Conservation (phyloP, 2,888 invertebrate species). For the Drosophila peninsularis region DNA sequence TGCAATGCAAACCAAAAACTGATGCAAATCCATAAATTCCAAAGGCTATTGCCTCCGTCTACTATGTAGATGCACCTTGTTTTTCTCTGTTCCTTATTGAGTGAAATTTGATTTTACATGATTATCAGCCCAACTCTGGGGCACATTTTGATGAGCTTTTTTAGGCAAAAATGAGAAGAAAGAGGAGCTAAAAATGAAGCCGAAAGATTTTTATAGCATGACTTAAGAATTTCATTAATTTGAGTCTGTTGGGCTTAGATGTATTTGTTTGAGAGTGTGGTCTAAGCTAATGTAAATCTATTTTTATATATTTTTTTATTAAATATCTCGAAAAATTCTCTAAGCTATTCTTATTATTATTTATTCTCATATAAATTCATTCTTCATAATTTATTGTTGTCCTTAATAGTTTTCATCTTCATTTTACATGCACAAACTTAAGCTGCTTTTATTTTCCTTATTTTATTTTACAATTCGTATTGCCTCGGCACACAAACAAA, state of each 20-base stretch:
- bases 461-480: slow-evolving; percentile 1
- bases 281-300: no score
- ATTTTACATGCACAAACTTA: background rate
- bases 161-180: background rate
- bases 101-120: slow-evolving; percentile 42
- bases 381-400: background rate
- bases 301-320: no score
- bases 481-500: background rate
- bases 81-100: slow-evolving; percentile 18
- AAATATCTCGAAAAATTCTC: no score
- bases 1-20: slow-evolving; percentile 57
- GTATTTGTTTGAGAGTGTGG: no score
- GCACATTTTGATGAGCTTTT: slow-evolving; percentile 3
- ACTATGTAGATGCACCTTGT: background rate
- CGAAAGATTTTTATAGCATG: background rate
- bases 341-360: background rate
- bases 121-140: background rate
- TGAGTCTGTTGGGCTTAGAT: no score
- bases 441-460: background rate
- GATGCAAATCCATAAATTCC: slow-evolving; percentile 47
- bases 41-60: background rate
- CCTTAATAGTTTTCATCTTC: no score
- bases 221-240: no score
- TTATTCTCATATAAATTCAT: background rate
- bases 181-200: background rate